Conservation (phyloP, 2,888 invertebrate species). For the Tachina fera region DNA sequence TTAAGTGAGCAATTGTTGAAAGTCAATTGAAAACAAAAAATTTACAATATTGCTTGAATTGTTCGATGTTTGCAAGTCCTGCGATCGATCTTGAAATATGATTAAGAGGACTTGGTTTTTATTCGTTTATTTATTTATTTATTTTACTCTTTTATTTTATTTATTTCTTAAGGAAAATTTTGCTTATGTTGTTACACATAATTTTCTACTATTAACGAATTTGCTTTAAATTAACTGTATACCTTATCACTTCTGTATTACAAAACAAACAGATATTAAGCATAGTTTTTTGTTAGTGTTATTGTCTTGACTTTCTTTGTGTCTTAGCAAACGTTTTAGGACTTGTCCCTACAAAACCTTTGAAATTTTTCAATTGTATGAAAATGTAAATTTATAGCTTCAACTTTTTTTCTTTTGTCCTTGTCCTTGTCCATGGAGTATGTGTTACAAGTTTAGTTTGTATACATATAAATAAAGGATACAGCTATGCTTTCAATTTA, state of each 20-base stretch:
- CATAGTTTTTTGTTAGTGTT: background rate
- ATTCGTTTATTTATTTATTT: too few species aligned
- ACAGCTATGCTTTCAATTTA: constrained; percentile 50
- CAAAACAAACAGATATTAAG: constrained; percentile 1
- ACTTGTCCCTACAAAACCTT: constrained; percentile 70
- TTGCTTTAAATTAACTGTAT: background rate
- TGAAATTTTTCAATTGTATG: constrained; percentile 77
- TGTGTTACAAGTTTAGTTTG: constrained; percentile 8
- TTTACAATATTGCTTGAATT: too few species aligned
- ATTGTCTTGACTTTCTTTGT: constrained; percentile 26
- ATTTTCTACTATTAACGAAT: background rate
- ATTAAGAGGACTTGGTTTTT: too few species aligned
- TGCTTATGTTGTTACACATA: too few species aligned
- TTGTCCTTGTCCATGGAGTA: background rate
- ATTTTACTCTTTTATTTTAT: too few species aligned
- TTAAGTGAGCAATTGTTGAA: too few species aligned
- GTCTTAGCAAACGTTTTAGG: background rate
- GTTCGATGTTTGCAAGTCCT: too few species aligned
- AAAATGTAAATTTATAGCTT: constrained; percentile 80
- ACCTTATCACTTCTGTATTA: constrained; percentile 3
- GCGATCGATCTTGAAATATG: too few species aligned
- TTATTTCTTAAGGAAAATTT: too few species aligned
- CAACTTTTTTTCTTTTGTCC: constrained; percentile 56
- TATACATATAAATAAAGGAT: background rate
- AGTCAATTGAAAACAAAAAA: too few species aligned